These are phyloP conservation scores for Kryphioiulus occultus DNA, from an alignment of 2,888 invertebrate species.

Conservation along the genomic window DNA sequence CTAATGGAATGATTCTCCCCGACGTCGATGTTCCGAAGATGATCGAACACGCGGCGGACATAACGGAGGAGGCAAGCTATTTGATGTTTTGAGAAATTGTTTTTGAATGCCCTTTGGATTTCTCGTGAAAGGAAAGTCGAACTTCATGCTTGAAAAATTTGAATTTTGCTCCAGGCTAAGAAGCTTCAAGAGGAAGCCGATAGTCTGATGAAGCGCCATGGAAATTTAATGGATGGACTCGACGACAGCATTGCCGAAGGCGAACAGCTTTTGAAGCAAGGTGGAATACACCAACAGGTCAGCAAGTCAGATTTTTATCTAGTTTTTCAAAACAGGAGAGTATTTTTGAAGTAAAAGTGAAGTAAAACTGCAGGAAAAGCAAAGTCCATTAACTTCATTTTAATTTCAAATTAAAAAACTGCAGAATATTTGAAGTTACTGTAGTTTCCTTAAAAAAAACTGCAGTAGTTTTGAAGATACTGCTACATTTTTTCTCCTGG, in stretches of 20 bases:
- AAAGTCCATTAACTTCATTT: too few relatives aligned
- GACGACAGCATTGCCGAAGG: constrained; percentile 69
- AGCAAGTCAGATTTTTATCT: not conserved
- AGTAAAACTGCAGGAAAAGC: too few relatives aligned
- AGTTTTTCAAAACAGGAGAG: too few relatives aligned
- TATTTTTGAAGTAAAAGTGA: not conserved
- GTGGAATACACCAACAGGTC: constrained; percentile 72
- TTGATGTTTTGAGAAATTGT: not conserved
- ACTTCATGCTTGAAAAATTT: too few relatives aligned
- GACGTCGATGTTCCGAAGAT: constrained; percentile 76
- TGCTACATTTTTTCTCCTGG: too few relatives aligned
- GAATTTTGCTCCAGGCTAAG: constrained; percentile 60
- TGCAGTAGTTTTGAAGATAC: too few relatives aligned
- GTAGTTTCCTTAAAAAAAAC: too few relatives aligned
- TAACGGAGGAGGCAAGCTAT: constrained; percentile 68
- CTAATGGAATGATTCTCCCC: constrained; percentile 79
- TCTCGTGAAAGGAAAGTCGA: too few relatives aligned
- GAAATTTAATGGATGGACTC: constrained; percentile 64
- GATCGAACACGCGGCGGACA: constrained; percentile 72
- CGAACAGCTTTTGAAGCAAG: constrained; percentile 65
- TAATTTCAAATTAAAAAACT: too few relatives aligned
- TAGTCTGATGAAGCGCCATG: constrained; percentile 71
- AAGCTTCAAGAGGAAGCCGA: constrained; percentile 70
- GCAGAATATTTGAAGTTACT: too few relatives aligned
- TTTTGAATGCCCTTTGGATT: too few relatives aligned